These are phyloP conservation scores for Anthophora plumipes DNA, from an alignment of 2,888 invertebrate species.

Conservation along the genomic window DNA sequence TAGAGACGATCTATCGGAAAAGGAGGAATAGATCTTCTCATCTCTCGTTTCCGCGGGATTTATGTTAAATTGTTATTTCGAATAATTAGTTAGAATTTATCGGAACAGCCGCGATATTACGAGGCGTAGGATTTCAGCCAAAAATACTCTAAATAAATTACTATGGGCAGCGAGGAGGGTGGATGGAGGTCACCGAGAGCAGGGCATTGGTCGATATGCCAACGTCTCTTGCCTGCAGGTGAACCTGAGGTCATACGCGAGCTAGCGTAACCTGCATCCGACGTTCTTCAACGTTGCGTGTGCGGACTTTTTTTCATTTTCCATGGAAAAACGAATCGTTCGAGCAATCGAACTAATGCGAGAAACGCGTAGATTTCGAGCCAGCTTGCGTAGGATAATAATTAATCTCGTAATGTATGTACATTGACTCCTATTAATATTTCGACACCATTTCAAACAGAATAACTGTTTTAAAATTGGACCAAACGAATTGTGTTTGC, in stretches of 20 bases:
- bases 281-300: conserved; percentile 39
- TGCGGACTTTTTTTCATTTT: conserved; percentile 6
- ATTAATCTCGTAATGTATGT: no score
- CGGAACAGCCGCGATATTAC: background rate
- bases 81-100: background rate
- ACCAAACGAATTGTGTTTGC: no score
- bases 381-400: no score
- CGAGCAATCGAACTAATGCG: no score
- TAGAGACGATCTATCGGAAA: no score
- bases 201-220: conserved; percentile 72
- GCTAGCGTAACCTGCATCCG: conserved; percentile 60
- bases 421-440: no score
- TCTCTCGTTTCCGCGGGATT: no score
- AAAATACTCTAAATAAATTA: conserved; percentile 64
- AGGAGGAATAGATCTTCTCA: no score
- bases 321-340: background rate
- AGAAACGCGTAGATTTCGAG: no score
- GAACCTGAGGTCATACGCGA: conserved; percentile 69
- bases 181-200: conserved; percentile 60
- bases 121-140: background rate
- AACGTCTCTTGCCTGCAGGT: conserved; percentile 68
- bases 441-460: no score
- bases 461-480: no score
- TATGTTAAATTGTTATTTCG: background rate
- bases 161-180: conserved; percentile 28